Evolutionary conservation across 2,797 vertebrate species (phyloP).

Genomic region (Emydoidea blandingii): DNA sequence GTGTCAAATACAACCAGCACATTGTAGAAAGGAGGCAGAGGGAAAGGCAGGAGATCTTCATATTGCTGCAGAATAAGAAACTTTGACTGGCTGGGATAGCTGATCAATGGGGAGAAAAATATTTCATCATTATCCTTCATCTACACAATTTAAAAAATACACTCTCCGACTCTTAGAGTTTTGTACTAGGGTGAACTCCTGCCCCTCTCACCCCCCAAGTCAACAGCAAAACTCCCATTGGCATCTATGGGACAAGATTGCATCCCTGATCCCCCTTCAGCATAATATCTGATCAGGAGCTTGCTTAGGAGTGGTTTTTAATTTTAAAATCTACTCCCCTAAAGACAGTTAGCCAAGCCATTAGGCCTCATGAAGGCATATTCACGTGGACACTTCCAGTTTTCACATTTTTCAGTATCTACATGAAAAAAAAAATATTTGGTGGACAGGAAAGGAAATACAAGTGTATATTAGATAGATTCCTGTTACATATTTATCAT

Average conservation of each 20-base stretch:
- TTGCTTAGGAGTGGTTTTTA: neutral
- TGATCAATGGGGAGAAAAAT: neutral
- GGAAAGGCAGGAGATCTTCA: conserved; percentile 52
- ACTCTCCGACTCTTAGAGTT: neutral
- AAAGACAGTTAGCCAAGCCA: no score
- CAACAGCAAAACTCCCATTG: neutral
- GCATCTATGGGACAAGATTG: neutral
- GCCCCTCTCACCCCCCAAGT: neutral
- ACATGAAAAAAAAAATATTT: neutral
- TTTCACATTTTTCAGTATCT: neutral
- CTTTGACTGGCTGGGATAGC: neutral
- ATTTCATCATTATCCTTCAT: rapidly evolving
- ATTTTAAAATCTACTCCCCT: neutral
- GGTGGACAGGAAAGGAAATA: rapidly evolving
- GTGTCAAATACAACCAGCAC: neutral
- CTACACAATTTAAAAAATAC: neutral
- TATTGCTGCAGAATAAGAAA: neutral
- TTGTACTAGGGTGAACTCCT: neutral
- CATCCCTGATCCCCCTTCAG: neutral
- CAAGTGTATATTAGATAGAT: neutral
- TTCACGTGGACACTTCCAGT: neutral
- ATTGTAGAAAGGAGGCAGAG: conserved; percentile 38
- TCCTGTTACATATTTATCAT: no score
- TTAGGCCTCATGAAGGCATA: neutral
- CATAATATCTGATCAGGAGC: neutral